phyloP scores from a whole-genome alignment of 2,113 vertebrate species.

The Propithecus coquereli region DNA sequence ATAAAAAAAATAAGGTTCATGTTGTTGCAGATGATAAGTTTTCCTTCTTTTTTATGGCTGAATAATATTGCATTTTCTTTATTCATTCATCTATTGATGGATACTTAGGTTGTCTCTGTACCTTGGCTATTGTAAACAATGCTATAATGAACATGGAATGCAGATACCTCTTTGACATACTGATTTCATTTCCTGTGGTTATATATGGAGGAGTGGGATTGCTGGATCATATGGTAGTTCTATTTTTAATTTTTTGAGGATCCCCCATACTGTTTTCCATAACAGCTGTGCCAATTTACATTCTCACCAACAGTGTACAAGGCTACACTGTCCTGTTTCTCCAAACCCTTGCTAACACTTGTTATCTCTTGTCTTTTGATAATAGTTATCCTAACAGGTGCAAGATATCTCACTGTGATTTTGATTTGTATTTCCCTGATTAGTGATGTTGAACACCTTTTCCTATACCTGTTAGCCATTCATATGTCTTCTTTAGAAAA shows the following conservation, averaged over 20 bases:
- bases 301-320: background rate
- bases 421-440: background rate
- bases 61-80: background rate
- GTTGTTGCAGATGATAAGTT: background rate
- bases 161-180: background rate
- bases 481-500: background rate
- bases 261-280: background rate
- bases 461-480: background rate
- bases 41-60: background rate
- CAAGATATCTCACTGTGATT: background rate
- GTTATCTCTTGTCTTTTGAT: background rate
- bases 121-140: background rate
- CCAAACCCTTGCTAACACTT: background rate
- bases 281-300: background rate
- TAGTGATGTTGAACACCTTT: background rate
- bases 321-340: background rate
- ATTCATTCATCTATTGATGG: background rate
- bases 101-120: background rate
- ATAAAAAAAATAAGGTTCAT: background rate
- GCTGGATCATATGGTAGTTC: background rate
- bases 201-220: background rate
- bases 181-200: background rate
- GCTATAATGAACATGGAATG: background rate
- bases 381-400: background rate
- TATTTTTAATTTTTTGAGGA: background rate